A percentile compares a stretch with the other conserved stretches of the same genome.
phyloP scores from a whole-genome alignment of 2,888 invertebrate species.

The Drosophila incognita region DNA sequence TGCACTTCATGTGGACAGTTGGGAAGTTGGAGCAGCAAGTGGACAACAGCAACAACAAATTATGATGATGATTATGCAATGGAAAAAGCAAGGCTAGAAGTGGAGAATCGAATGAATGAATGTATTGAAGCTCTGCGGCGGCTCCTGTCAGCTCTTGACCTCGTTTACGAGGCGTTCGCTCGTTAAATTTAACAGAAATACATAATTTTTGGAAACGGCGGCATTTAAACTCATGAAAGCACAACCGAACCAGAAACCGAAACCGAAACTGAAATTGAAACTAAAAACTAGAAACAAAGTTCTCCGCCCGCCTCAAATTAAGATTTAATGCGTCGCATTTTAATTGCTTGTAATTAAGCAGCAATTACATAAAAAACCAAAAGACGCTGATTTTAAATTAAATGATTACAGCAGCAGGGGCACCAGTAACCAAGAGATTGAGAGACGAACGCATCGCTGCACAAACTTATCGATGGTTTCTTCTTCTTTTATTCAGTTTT shows the following conservation, averaged over 20 bases:
- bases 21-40: slow-evolving; percentile 59
- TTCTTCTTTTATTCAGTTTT: slow-evolving; percentile 2
- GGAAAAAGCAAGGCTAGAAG: slow-evolving; percentile 44
- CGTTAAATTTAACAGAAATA: slow-evolving; percentile 37
- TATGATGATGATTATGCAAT: slow-evolving; percentile 61
- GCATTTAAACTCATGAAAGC: slow-evolving; percentile 1
- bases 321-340: slow-evolving; percentile 67
- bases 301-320: slow-evolving; percentile 39
- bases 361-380: slow-evolving; percentile 73
- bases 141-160: slow-evolving; percentile 69
- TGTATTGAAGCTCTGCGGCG: slow-evolving; percentile 23
- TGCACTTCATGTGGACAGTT: slow-evolving; percentile 74
- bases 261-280: not conserved
- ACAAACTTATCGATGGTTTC: slow-evolving; percentile 54
- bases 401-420: slow-evolving; percentile 71
- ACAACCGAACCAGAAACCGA: slow-evolving; percentile 14
- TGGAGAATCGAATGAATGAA: slow-evolving; percentile 43
- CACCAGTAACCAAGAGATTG: slow-evolving; percentile 8
- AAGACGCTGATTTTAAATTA: slow-evolving; percentile 70
- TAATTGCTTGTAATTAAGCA: slow-evolving; percentile 72
- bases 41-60: slow-evolving; percentile 56
- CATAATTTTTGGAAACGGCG: slow-evolving; percentile 32
- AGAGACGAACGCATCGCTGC: slow-evolving; percentile 58
- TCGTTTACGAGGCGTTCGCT: slow-evolving; percentile 44
- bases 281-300: slow-evolving; percentile 10